Evolutionary conservation across 2,888 invertebrate genomes (phyloP), one percentile per base, ranked within the genome.

Genomic region (Cataglyphis altisquamis): DNA sequence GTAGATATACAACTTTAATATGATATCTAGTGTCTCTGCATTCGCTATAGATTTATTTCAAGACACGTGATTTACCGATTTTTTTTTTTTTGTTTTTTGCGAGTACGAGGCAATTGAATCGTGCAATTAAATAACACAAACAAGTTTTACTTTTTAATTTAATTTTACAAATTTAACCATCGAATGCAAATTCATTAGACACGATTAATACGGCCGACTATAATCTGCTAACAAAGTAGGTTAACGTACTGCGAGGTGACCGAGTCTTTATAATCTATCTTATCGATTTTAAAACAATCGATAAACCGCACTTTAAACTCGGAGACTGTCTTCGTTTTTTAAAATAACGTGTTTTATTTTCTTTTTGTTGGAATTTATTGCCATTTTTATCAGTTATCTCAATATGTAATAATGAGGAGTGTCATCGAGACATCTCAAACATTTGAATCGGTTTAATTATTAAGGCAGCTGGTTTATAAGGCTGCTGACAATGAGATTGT

Each of bases 241-340:
- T 84, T 83, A 83, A 83, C 55, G 74, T 62, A 83, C 63, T 82
- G 45, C 68, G 62, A 82, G 70, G 62, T 57, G 67, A 60, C 60
- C 45, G 57, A 74, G 66, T 83, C 83, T 73, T 66, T 66, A 41
- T 55, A 84, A 83, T 84, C 72, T 52, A 83, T 83, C 60, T 84
- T 68, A 84, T 83, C 55, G 84, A 84, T 84, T 67, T 70, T 62
- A 18, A 62, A 39, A 39, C 18, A 73, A 84, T 73, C 84, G 73
- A 84, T 83, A 83, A 60, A 25, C 32, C 55, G 70, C 66, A 63
- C 25, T 45, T 78, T 72, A 57, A 77, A 68, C 41, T 15, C n/a
- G 10, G 15, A n/a, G 52, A 12, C n/a, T n/a, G 4, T 12, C n/a
- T 60, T 12, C 12, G 10, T 36, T 55, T 64, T 57, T 55, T 36